Conservation (phyloP, 2,888 invertebrate genomes). For the Lamproptera curius region DNA sequence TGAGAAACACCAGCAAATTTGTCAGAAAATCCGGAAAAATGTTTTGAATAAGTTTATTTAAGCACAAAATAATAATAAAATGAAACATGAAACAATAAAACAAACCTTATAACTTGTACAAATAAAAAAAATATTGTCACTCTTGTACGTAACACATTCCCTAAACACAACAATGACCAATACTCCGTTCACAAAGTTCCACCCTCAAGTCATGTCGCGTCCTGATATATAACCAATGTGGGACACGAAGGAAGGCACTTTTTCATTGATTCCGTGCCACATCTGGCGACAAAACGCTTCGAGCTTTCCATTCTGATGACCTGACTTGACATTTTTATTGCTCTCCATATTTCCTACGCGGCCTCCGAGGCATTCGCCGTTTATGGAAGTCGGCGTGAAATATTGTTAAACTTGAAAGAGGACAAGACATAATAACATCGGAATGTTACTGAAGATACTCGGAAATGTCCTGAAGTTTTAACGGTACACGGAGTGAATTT, state of each 20-base stretch:
- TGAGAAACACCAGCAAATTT: too few species aligned
- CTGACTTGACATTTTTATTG: slow-evolving; percentile 78
- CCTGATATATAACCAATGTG: slow-evolving; percentile 63
- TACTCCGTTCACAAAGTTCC: slow-evolving; percentile 37
- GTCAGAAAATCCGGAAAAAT: too few species aligned
- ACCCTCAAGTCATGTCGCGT: slow-evolving; percentile 34
- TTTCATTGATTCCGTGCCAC: slow-evolving; percentile 76
- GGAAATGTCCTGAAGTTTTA: slow-evolving; percentile 22
- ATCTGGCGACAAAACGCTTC: slow-evolving; percentile 75
- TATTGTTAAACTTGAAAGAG: slow-evolving; percentile 65
- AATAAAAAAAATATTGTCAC: too few species aligned
- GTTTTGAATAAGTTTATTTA: too few species aligned
- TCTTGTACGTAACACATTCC: too few species aligned
- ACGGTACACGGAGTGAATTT: too few species aligned
- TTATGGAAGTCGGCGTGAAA: slow-evolving; percentile 61
- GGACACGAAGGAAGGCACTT: slow-evolving; percentile 73
- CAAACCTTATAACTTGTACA: too few species aligned
- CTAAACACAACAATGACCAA: slow-evolving; percentile 55
- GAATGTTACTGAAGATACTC: slow-evolving; percentile 47
- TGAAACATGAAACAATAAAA: too few species aligned
- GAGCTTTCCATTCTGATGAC: slow-evolving; percentile 76
- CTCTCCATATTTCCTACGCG: slow-evolving; percentile 66
- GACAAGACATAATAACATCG: slow-evolving; percentile 57
- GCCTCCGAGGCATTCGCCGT: slow-evolving; percentile 66
- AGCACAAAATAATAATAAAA: too few species aligned